A percentile compares a stretch with the other conserved stretches of the same genome.
Evolutionary conservation across 2,797 vertebrate genomes (phyloP).

Genomic region (Artibeus lituratus): DNA sequence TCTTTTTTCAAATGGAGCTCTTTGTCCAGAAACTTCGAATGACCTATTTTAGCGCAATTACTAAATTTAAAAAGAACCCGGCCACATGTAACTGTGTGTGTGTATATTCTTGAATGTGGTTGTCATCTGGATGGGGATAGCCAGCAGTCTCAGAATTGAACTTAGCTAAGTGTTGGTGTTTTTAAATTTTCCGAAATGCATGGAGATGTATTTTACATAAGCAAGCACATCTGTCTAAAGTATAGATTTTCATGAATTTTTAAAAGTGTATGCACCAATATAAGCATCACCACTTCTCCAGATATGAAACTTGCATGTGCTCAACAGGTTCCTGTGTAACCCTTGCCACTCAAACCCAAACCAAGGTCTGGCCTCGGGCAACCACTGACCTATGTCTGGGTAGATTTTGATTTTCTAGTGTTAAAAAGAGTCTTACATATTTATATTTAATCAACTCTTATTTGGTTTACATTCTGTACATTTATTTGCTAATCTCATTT

Average conservation of each 20-base stretch:
- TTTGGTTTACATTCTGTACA: neutral
- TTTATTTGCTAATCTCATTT: neutral
- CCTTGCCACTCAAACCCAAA: neutral
- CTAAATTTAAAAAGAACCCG: neutral
- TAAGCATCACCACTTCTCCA: neutral
- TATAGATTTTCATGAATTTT: neutral
- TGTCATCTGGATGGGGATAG: neutral
- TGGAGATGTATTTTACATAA: neutral
- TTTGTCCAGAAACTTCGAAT: conserved; percentile 24
- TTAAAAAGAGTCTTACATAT: neutral
- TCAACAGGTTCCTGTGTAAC: neutral
- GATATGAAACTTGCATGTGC: neutral
- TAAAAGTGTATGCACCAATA: neutral
- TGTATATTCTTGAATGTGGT: neutral
- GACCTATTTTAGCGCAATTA: neutral
- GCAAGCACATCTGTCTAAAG: neutral
- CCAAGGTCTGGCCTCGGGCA: neutral
- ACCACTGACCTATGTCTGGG: neutral
- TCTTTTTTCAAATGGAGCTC: neutral
- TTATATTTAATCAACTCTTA: neutral
- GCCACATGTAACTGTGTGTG: fast-evolving
- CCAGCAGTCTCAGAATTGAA: neutral
- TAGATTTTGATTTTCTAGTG: neutral
- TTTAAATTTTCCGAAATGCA: neutral
- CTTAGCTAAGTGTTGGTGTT: neutral